Evolutionary conservation across 2,113 vertebrate species (phyloP), one percentile per base, ranked within the genome.

Genomic region (Monopterus albus): DNA sequence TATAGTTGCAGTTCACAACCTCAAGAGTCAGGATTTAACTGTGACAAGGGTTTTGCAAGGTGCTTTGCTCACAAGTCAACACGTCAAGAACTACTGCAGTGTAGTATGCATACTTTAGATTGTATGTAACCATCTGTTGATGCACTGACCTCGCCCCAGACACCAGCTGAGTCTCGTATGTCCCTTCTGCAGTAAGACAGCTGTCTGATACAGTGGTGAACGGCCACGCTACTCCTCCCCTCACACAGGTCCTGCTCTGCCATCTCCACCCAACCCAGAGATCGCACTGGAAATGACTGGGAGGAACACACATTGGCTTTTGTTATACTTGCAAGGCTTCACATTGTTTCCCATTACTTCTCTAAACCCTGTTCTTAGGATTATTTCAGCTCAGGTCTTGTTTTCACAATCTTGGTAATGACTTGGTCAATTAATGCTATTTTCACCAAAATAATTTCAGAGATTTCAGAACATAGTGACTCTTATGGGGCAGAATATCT

Each of bases 221-320:
- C 95, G 0, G 96, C 94, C 33, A 96, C 89, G 0, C 96, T 96
- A 88, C 97, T 98, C 72, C 95, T 95, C 5, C 96, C 96, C 17
- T 96, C 95, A 17, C 93, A 94, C 9, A 99, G 88, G 87, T 99
- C 96, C 50, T 95, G 94, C 75, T 99, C 97, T 1, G 95, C 95
- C 94, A 99, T 98, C 90, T 99, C 97, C 57, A 98, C 94, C 97
- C 97, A 99, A 57, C 97, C 97, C 90, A 99, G 91, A 35, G 97
- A 98, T 29, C 95, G 95, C 43, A 99, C 97, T 1, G 95, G 95
- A 0, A 97, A 98, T 14, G 95, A 97, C 97, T 98, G 52, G 1
- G 51, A 56, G 4, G 11, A 31, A 33, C 40, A 69, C 46, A 62
- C 25, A 72, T n/a, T n/a, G n/a, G 36, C 2, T 33, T 45, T 36